These are phyloP conservation scores for Nephotettix cincticeps DNA, from an alignment of 1,140 invertebrate genomes.

Conservation along the genomic window DNA sequence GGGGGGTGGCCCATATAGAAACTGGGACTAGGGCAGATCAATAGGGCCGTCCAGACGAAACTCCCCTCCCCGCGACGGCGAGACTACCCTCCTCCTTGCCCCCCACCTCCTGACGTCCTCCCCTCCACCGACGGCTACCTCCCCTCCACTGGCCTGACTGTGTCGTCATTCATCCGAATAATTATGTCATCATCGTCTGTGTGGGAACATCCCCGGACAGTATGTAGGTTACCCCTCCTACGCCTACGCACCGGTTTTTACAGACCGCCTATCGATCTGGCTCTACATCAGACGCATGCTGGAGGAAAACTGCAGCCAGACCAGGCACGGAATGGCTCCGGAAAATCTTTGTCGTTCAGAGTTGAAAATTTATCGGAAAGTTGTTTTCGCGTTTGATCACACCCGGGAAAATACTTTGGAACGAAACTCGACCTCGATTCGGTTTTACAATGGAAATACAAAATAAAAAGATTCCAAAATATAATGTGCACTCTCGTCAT, in stretches of 20 bases:
- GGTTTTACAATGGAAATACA: too few species aligned
- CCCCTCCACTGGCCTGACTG: not conserved
- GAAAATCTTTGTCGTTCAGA: too few species aligned
- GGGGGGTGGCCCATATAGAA: conserved; percentile 18
- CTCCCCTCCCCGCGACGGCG: not conserved
- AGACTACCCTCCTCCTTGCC: not conserved
- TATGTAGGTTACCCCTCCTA: conserved; percentile 8
- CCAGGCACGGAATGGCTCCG: too few species aligned
- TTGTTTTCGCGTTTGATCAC: too few species aligned
- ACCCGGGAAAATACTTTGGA: too few species aligned
- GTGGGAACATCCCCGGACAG: not conserved
- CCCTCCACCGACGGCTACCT: not conserved
- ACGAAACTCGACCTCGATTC: too few species aligned
- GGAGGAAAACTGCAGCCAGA: too few species aligned
- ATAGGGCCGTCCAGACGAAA: not conserved
- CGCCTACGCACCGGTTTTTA: not conserved
- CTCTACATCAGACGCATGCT: too few species aligned
- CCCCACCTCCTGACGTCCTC: not conserved
- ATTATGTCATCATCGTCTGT: conserved; percentile 3
- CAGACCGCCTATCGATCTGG: not conserved
- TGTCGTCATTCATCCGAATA: not conserved
- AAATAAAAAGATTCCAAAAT: too few species aligned
- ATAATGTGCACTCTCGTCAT: too few species aligned
- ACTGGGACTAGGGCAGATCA: conserved; percentile 20
- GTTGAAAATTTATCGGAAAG: too few species aligned